phyloP scores from a whole-genome alignment of 1,140 invertebrate species.

The Sitophilus oryzae region DNA sequence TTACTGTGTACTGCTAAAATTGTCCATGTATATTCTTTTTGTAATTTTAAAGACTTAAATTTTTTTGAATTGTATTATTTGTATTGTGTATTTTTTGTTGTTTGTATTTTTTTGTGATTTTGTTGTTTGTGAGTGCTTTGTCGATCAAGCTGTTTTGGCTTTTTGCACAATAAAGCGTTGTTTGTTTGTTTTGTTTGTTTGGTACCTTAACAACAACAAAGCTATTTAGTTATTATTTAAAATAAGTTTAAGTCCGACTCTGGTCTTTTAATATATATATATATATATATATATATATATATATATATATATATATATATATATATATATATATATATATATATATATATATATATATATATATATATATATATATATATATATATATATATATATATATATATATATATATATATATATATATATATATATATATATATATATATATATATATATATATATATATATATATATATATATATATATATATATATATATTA shows the following conservation, averaged over 20 bases:
- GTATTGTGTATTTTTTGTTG: no score
- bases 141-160: no score
- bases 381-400: slow-evolving; percentile 13
- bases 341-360: slow-evolving; percentile 12
- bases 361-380: slow-evolving; percentile 13
- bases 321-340: slow-evolving; percentile 12
- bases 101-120: no score
- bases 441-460: slow-evolving; percentile 13
- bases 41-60: no score
- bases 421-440: slow-evolving; percentile 11
- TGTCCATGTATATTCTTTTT: no score
- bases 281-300: slow-evolving; percentile 1
- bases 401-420: slow-evolving; percentile 13
- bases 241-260: background rate
- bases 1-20: no score
- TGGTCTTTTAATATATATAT: background rate
- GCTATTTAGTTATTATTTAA: no score
- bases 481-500: slow-evolving; percentile 7
- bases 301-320: slow-evolving; percentile 1
- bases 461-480: slow-evolving; percentile 12
- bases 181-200: no score
- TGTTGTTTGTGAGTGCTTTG: no score
- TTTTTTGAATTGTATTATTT: no score
- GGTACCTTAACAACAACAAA: no score
- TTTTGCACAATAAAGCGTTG: no score